Conservation (phyloP, 2,797 vertebrate species). For the Hemibagrus guttatus region DNA sequence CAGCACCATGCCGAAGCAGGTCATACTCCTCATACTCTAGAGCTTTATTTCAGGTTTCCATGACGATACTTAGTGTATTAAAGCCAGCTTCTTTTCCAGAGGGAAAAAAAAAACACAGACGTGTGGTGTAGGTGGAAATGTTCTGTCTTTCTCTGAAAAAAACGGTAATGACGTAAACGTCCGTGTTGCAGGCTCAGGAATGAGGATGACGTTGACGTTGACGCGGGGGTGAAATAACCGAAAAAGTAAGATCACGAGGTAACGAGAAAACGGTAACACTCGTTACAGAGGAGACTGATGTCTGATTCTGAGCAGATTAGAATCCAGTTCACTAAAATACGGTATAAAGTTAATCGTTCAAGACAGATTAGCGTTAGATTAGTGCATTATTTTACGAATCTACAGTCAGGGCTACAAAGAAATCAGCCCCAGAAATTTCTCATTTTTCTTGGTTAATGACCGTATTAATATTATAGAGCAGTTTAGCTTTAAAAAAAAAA, state of each 20-base stretch:
- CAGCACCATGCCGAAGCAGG: neutral
- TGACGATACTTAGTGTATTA: constrained; percentile 31
- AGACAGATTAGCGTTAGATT: neutral
- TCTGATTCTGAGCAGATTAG: neutral
- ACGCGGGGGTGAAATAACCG: neutral
- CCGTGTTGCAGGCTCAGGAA: neutral
- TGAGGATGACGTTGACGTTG: neutral
- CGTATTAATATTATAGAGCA: neutral
- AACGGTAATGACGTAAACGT: neutral
- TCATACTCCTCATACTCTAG: constrained; percentile 12
- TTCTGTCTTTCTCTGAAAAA: neutral
- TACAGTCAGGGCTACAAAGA: neutral
- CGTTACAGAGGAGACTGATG: neutral
- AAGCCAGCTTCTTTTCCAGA: neutral
- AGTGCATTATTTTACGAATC: neutral
- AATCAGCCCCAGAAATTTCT: neutral
- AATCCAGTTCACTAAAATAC: neutral
- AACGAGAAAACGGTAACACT: neutral
- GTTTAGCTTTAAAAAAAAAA: neutral
- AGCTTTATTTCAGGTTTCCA: constrained; percentile 33
- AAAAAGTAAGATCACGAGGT: neutral
- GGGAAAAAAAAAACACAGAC: neutral
- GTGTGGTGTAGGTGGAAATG: constrained; percentile 16
- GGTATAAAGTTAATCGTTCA: neutral
- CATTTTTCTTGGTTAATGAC: no score